Base-by-base conservation (phyloP, 2,888 invertebrate species). In the Calephelis perditalis region DNA sequence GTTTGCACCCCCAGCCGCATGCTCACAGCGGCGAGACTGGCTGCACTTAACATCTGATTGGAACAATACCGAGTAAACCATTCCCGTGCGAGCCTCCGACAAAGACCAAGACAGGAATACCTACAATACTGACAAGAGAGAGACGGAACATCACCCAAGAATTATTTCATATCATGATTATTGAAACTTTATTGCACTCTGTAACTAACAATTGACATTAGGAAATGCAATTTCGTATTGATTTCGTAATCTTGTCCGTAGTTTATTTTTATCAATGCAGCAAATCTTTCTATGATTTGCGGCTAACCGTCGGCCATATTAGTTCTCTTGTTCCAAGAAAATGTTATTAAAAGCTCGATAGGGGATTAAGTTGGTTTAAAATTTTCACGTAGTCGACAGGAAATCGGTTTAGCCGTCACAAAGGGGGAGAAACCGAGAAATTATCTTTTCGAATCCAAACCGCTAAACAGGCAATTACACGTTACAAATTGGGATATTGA, bases 141-240 rank as follows among this genome's bases (percentile, higher is more conserved):
- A 63, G 70, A 69, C 52, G 79, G 81, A 73, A 80, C 84, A 89
- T 87, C 86, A 82, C 77, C 76, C 81, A 85, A 78, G 78, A 89
- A 90, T 90, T 90, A 89, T 87, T 86, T 77, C 86, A 86, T 87
- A 90, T 88, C 88, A 87, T 89, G 89, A 90, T 88, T 88, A 89
- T 89, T 88, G 89, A 88, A 88, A 88, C 88, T 88, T 89, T 90
- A 90, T 90, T 90, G 90, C 89, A 87, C 90, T 88, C 86, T 79
- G 90, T 88, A 90, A 89, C 88, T 88, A 89, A 90, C 90, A 90
- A 90, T 90, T 90, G 90, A 90, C 89, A 90, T 90, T 89, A 90
- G 89, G 88, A 87, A 88, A 88, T 89, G 87, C 88, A 90, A 90
- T 90, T 88, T 88, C 84, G 88, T 87, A 90, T 90, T 89, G 90